Percentiles rank a stretch among this genome's conserved stretches.
Conservation (phyloP, 2,113 vertebrate genomes). For the Clarias batrachus region DNA sequence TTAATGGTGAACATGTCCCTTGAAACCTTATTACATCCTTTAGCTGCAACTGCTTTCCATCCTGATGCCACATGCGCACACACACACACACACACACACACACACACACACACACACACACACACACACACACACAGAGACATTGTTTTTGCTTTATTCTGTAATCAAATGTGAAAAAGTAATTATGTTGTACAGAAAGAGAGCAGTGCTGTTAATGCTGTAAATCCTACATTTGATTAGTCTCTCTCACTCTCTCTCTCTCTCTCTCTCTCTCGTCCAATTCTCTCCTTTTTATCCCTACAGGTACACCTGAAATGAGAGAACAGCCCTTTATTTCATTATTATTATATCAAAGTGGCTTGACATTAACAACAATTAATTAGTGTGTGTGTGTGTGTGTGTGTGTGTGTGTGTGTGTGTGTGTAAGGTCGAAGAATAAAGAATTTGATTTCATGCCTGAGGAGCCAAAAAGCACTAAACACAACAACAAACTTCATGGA, state of each 20-base stretch:
- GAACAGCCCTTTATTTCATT: slow-evolving; percentile 17
- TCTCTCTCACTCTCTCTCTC: slow-evolving; percentile 15
- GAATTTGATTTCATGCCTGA: slow-evolving; percentile 25
- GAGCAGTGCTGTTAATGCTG: slow-evolving; percentile 21
- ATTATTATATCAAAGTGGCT: slow-evolving; percentile 2
- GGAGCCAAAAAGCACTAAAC: background rate
- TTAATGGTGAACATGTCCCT: slow-evolving; percentile 32
- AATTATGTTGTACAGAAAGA: slow-evolving; percentile 31
- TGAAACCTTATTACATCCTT: slow-evolving; percentile 39
- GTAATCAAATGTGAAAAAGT: slow-evolving; percentile 46
- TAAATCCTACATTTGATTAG: slow-evolving; percentile 27
- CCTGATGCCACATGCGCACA: background rate
- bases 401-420: background rate
- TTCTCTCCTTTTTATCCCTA: background rate
- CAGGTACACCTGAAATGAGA: background rate
- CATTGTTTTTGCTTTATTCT: slow-evolving; percentile 41
- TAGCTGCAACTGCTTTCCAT: slow-evolving; percentile 2
- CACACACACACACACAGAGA: background rate
- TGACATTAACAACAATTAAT: slow-evolving; percentile 23
- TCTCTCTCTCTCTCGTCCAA: background rate
- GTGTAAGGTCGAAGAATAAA: background rate
- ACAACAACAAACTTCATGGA: background rate
- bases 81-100: background rate
- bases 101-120: background rate
- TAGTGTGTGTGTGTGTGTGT: background rate